phyloP scores from a whole-genome alignment of 2,113 vertebrate genomes.

The Acrocephalus kingi region DNA sequence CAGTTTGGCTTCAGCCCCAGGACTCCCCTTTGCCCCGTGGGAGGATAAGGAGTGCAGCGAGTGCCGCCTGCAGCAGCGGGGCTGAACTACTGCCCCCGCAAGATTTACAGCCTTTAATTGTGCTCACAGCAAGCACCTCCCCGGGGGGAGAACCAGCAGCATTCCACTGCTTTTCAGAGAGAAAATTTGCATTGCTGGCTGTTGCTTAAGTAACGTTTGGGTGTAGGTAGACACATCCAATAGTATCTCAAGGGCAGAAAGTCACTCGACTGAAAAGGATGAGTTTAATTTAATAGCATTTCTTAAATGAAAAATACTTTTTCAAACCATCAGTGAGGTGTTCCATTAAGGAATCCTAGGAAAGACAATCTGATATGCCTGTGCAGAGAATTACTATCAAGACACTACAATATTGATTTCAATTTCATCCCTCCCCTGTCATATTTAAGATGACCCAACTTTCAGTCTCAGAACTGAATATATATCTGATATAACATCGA shows the following conservation, averaged over 20 bases:
- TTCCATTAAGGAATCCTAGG: background rate
- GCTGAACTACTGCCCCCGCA: background rate
- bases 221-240: rapidly evolving
- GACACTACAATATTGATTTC: background rate
- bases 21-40: background rate
- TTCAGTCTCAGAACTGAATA: background rate
- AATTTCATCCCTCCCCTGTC: background rate
- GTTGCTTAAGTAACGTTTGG: background rate
- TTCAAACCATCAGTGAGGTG: background rate
- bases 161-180: background rate
- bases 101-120: background rate
- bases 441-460: rapidly evolving
- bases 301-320: background rate
- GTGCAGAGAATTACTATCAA: background rate
- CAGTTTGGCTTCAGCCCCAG: background rate
- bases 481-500: background rate
- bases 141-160: background rate
- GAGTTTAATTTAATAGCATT: background rate
- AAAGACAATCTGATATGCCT: background rate
- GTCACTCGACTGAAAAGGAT: background rate
- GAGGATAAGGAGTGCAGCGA: background rate
- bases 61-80: conserved; percentile 10
- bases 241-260: background rate
- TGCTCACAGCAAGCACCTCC: background rate
- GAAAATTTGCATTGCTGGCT: background rate